Conservation (phyloP, 2,113 vertebrate species). For the Rostratula benghalensis region DNA sequence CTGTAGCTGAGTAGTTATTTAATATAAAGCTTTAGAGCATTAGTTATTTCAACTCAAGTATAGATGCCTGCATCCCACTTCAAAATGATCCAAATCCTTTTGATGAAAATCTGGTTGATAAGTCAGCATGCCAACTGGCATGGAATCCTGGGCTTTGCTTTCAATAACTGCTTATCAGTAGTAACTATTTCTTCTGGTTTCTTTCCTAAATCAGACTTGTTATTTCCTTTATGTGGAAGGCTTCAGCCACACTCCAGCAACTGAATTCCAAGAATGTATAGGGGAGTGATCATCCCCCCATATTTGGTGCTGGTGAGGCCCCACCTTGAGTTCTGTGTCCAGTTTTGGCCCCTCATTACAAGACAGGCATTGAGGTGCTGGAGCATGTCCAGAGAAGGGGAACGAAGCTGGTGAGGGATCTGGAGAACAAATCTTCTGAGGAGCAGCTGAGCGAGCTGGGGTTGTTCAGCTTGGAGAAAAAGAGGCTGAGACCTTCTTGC, state of each 20-base stretch:
- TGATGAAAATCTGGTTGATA: background rate
- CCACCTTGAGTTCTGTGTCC: no score
- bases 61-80: background rate
- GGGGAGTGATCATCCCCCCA: background rate
- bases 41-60: background rate
- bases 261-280: background rate
- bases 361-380: no score
- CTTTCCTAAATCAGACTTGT: background rate
- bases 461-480: no score
- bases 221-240: background rate
- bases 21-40: background rate
- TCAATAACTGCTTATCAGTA: background rate
- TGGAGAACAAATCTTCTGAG: no score
- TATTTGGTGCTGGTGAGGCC: no score
- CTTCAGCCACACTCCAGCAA: background rate
- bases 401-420: no score
- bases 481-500: no score
- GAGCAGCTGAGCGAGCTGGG: no score
- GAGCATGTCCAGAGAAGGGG: no score
- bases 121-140: background rate
- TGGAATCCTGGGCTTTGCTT: background rate
- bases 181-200: background rate
- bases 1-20: background rate
- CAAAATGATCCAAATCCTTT: background rate
- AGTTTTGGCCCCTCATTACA: no score